Evolutionary conservation across 2,888 invertebrate genomes (phyloP), one percentile per base, ranked within the genome.

Genomic region (Calameuta idolon): DNA sequence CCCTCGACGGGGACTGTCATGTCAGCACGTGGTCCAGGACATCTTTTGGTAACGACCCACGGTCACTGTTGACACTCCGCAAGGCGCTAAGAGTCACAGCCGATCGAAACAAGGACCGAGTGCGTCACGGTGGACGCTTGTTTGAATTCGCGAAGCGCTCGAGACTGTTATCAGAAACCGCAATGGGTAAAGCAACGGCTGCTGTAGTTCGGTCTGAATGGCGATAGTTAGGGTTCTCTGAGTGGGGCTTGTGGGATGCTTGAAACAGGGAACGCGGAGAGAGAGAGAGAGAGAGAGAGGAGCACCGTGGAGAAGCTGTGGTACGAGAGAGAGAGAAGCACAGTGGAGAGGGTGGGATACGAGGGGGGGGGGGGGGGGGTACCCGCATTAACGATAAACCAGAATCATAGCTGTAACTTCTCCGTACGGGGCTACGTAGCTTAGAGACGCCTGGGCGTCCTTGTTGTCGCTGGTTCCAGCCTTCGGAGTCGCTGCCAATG

Each of bases 311-410:
- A 23, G 40, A 55, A 5, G 9, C 40, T 55, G 23, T 1, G 23
- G 40, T 55, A 55, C 33, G 33, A 33, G 33, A 33, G 33, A 35
- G 35, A 35, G 35, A 55, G 55, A 3, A 15, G 9, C 5, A 23
- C 40, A 23, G 9, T 23, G 23, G 23, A 23, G 40, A 55, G 9
- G 9, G 23, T 55, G 23, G 0, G 23, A 23, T 55, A 55, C 40
- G 40, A 55, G 3, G 12, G 12, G 12, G 37, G 12, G 9, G 40
- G 40, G 9, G 1, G 0, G 40, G 40, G 2, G 9, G 1, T 4
- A 37, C 12, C 23, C 76, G 81, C 80, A 84, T 87, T 85, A 85
- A 87, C 85, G 87, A 85, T 85, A 84, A 87, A 85, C 83, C 79
- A 75, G 81, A 84, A 86, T 86, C 82, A 81, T 80, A 82, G 80